A percentile compares a stretch with the other conserved stretches of the same genome.
phyloP scores from a whole-genome alignment of 2,797 vertebrate species.

The Pyrocephalus nanus region DNA sequence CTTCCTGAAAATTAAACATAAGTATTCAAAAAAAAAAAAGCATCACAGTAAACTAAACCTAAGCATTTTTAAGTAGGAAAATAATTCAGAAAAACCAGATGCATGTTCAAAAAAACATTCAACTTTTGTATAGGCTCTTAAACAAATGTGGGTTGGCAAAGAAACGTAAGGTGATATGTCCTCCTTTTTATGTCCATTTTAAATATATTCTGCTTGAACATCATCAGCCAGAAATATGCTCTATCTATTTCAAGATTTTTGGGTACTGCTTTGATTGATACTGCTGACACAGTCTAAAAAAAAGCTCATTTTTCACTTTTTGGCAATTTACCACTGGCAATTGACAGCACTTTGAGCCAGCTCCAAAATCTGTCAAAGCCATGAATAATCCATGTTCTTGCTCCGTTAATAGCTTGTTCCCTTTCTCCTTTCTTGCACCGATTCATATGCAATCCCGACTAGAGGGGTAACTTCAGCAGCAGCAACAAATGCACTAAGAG shows the following conservation, averaged over 20 bases:
- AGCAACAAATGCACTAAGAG: neutral
- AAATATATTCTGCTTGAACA: neutral
- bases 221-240: neutral
- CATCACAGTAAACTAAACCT: neutral
- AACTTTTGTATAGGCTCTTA: neutral
- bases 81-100: neutral
- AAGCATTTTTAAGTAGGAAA: neutral
- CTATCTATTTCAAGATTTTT: conserved; percentile 19
- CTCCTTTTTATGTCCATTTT: neutral
- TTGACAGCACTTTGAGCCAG: conserved; percentile 24
- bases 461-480: neutral
- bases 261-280: conserved; percentile 37
- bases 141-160: neutral
- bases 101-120: rapidly evolving
- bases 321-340: conserved; percentile 20
- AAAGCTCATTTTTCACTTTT: conserved; percentile 40
- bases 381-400: conserved; percentile 19
- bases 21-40: neutral
- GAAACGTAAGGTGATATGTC: neutral
- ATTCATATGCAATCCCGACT: neutral
- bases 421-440: neutral
- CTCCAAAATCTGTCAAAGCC: neutral
- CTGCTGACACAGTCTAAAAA: conserved; percentile 41
- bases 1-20: neutral
- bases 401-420: conserved; percentile 1